A percentile compares a stretch with the other conserved stretches of the same genome.
Evolutionary conservation across 2,888 invertebrate species (phyloP).

Genomic region (Polyommatus icarus): DNA sequence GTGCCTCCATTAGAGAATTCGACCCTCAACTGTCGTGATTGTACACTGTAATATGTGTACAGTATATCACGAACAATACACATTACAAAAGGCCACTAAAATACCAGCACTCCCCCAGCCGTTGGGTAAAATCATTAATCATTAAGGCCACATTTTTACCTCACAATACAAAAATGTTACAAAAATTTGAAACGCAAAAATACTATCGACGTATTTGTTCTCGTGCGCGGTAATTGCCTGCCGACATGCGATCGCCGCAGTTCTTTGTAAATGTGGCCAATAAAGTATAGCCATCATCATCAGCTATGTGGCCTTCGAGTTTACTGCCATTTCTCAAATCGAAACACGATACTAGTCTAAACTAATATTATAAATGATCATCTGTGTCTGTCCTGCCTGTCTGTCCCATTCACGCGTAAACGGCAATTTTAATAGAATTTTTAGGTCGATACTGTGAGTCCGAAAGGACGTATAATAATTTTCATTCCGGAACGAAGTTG

Average conservation of each 20-base stretch:
- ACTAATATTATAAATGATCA: no score
- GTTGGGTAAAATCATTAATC: constrained; percentile 12
- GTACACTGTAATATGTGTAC: neutral
- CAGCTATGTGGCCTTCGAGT: neutral
- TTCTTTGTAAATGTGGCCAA: constrained; percentile 19
- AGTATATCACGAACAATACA: constrained; percentile 11
- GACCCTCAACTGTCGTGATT: neutral
- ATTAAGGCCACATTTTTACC: constrained; percentile 21
- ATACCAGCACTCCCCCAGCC: constrained; percentile 14
- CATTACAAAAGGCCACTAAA: constrained; percentile 18
- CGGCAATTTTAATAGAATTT: no score
- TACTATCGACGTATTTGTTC: constrained; percentile 24
- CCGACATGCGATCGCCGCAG: constrained; percentile 9
- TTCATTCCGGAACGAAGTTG: no score
- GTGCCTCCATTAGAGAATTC: neutral
- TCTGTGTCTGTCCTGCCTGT: no score
- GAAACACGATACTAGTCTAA: neutral
- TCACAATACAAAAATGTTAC: constrained; percentile 22
- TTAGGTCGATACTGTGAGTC: no score
- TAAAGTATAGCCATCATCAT: neutral
- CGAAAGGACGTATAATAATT: no score
- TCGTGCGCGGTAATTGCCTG: constrained; percentile 1
- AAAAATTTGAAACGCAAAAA: constrained; percentile 27
- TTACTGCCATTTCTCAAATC: neutral
- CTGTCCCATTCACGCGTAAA: no score